Evolutionary conservation across 2,113 vertebrate genomes (phyloP).

Genomic region (Scalopus aquaticus): DNA sequence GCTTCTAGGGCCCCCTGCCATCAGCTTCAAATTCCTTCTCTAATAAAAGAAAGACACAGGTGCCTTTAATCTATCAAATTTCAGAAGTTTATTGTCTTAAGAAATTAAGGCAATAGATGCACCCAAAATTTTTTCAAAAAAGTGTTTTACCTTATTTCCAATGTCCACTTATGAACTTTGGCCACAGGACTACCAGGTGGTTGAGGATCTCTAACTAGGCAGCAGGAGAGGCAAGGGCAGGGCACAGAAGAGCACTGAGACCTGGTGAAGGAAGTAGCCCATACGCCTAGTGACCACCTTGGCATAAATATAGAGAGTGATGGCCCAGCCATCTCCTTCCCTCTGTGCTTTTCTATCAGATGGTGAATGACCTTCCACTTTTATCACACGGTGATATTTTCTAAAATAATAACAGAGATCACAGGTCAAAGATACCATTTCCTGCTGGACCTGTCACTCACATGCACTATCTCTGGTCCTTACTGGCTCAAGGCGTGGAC

Average conservation of each 20-base stretch:
- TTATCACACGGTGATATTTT: neutral
- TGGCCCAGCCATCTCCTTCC: neutral
- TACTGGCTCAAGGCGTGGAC: neutral
- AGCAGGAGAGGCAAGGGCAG: neutral
- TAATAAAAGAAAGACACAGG: neutral
- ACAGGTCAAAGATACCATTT: neutral
- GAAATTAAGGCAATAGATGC: neutral
- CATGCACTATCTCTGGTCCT: neutral
- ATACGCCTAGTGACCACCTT: neutral
- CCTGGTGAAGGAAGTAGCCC: too few species aligned
- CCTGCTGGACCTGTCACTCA: neutral
- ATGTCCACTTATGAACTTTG: neutral
- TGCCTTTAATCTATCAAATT: too few species aligned
- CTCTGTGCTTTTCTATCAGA: neutral
- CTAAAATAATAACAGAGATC: neutral
- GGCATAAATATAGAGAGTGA: neutral
- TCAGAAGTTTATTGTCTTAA: constrained; percentile 6
- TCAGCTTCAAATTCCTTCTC: neutral
- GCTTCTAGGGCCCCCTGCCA: neutral
- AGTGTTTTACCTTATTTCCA: neutral
- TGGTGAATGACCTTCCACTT: neutral
- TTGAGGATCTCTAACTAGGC: neutral
- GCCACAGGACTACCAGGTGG: too few species aligned
- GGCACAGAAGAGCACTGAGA: neutral
- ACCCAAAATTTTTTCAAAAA: neutral